These are phyloP conservation scores for Rhabdomys dilectus DNA, from an alignment of 2,113 vertebrate genomes.

Conservation along the genomic window DNA sequence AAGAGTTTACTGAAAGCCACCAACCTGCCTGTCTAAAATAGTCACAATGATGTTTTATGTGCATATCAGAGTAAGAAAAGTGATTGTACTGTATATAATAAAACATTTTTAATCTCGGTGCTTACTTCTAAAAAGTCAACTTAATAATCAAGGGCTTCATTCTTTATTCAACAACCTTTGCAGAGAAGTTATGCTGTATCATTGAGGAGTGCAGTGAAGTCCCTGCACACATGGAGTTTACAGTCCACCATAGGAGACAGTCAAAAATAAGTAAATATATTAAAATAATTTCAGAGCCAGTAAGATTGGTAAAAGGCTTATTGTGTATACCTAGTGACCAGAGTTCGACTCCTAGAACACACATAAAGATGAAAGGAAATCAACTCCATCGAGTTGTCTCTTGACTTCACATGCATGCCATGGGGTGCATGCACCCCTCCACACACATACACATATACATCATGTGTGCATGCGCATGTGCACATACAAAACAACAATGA, in stretches of 20 bases:
- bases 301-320: background rate
- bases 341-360: too few species aligned
- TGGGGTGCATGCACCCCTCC: too few species aligned
- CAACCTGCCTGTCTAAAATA: background rate
- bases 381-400: background rate
- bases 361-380: background rate
- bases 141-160: background rate
- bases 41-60: background rate
- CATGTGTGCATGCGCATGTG: background rate
- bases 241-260: background rate
- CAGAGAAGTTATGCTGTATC: background rate
- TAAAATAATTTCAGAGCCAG: background rate
- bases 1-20: background rate
- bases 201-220: background rate
- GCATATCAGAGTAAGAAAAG: background rate
- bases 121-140: background rate
- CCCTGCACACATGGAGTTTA: background rate
- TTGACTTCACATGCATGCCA: background rate
- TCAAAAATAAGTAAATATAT: background rate
- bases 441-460: background rate
- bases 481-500: background rate
- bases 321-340: background rate
- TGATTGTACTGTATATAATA: background rate
- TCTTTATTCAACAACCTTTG: background rate
- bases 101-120: slow-evolving; percentile 15